A percentile compares a stretch with the other conserved stretches of the same genome.
Conservation (phyloP, 2,888 invertebrate genomes). For the Aspidiotus destructor region DNA sequence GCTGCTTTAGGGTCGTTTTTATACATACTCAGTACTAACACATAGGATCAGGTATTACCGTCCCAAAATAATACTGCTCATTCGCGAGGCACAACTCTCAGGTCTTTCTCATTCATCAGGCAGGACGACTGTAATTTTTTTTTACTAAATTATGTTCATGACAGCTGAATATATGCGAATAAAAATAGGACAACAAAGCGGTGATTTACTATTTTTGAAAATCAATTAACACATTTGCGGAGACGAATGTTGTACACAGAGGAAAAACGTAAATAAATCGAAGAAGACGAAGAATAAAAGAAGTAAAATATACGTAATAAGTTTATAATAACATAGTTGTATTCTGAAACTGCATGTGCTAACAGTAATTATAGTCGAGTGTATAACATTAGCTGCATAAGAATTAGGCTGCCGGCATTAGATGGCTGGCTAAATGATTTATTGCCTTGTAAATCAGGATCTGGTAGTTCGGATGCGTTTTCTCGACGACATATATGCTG, state of each 20-base stretch:
- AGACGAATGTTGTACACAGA: neutral
- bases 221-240: neutral
- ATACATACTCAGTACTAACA: too few species aligned
- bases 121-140: too few species aligned
- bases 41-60: too few species aligned
- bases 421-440: slow-evolving; percentile 2
- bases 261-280: neutral
- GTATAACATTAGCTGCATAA: slow-evolving; percentile 4
- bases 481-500: too few species aligned
- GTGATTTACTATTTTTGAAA: neutral
- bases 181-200: neutral
- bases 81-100: too few species aligned
- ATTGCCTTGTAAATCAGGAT: neutral
- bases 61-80: too few species aligned
- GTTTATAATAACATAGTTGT: neutral
- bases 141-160: too few species aligned
- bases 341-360: neutral
- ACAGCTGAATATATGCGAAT: too few species aligned
- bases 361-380: slow-evolving; percentile 1
- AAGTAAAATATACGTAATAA: too few species aligned
- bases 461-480: slow-evolving; percentile 1
- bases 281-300: too few species aligned
- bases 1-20: too few species aligned
- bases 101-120: too few species aligned
- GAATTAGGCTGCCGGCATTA: neutral